phyloP scores from a whole-genome alignment of 1,140 invertebrate species.

The Trialeurodes vaporariorum region DNA sequence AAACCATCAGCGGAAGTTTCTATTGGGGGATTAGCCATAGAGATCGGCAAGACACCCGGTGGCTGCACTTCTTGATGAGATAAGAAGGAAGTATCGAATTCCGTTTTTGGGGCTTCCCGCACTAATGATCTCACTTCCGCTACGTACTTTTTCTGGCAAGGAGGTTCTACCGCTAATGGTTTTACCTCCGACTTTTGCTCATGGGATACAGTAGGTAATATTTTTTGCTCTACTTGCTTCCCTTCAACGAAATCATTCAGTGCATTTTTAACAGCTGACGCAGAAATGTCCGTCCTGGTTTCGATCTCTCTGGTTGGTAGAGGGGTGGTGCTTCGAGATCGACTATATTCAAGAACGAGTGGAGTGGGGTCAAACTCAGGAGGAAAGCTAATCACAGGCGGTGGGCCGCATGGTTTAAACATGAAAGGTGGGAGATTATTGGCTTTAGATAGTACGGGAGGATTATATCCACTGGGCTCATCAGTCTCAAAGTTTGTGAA shows the following conservation, averaged over 20 bases:
- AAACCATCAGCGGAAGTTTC: no score
- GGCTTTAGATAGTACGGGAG: neutral
- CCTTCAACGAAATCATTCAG: neutral
- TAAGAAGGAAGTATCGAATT: neutral
- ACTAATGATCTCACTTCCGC: neutral
- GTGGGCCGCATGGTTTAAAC: neutral
- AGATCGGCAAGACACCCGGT: neutral
- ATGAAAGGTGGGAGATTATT: neutral
- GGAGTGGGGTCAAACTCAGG: neutral
- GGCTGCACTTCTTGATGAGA: neutral
- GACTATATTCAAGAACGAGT: neutral
- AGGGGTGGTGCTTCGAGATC: neutral
- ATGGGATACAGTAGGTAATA: neutral
- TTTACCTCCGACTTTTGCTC: neutral
- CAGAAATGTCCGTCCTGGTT: no score
- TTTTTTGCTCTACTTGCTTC: neutral
- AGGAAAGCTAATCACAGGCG: neutral
- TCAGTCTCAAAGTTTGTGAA: neutral
- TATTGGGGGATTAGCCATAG: neutral
- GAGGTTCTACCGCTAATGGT: neutral
- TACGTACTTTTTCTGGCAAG: neutral
- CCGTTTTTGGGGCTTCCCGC: neutral
- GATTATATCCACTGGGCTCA: neutral
- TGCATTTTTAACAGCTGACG: neutral
- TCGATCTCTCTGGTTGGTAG: neutral